Evolutionary conservation across 1,140 invertebrate genomes (phyloP), one percentile per base, ranked within the genome.

Genomic region (Pteromalus puparum): DNA sequence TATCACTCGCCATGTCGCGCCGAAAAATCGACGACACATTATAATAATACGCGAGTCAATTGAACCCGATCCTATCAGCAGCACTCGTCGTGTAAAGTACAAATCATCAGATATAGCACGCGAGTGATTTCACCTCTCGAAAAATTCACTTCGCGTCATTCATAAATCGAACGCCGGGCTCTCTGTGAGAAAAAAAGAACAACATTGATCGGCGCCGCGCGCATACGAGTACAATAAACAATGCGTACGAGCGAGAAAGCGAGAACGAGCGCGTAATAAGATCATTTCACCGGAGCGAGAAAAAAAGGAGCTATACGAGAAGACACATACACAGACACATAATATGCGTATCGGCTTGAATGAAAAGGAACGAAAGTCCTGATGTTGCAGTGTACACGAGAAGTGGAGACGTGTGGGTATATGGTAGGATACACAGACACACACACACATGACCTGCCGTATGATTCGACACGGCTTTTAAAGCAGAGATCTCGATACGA

Each of bases 291-390:
- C 34, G 74, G 7, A 61, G 38, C 28, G 53, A 67, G 75, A 79
- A 77, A 30, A 53, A 48, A 53, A 53, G 42, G 15, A 38, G 34
- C 18, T 61, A 61, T 61, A 7, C 6, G 18, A n/a, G 5, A 61
- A 61, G 53, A 61, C 53, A 3, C 53, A 61, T 15, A 53, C 53
- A n/a, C 18, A 61, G 0, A n/a, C 53, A n/a, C n/a, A n/a, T n/a
- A n/a, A n/a, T n/a, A n/a, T n/a, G 21, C 7, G 21, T n/a, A n/a
- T 68, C 21, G 46, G 21, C 28, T 74, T 83, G 68, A 80, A 84
- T 38, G 76, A 79, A 84, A 73, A 84, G 82, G 82, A 84, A 74
- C 46, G 70, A 84, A 79, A 84, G 75, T 83, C 24, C 38, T 34
- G 1, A 24, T 42, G 9, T 5, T 42, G 38, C 38, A 9, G 7